Percentiles rank a stretch among this genome's conserved stretches.
Conservation (phyloP, 2,113 vertebrate genomes). For the Bufo gargarizans region DNA sequence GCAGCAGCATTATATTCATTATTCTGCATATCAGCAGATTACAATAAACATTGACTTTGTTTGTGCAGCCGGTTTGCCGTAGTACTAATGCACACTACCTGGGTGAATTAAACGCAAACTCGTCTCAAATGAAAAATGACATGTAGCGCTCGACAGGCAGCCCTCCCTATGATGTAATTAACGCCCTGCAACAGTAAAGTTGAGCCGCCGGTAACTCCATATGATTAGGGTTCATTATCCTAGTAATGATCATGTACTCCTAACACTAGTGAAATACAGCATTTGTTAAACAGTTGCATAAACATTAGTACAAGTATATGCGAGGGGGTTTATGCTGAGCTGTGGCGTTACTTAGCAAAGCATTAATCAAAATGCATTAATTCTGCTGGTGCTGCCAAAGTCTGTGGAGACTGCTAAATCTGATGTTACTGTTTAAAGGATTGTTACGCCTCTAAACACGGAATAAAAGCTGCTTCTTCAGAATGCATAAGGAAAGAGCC, state of each 20-base stretch:
- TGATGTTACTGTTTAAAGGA: slow-evolving; percentile 47
- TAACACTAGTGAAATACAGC: slow-evolving; percentile 22
- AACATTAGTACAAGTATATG: slow-evolving; percentile 40
- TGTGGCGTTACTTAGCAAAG: slow-evolving; percentile 30
- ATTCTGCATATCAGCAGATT: slow-evolving; percentile 26
- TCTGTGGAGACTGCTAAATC: slow-evolving; percentile 39
- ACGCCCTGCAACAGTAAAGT: slow-evolving; percentile 1
- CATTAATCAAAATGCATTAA: slow-evolving; percentile 51
- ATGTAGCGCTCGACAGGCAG: not conserved
- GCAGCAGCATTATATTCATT: slow-evolving; percentile 62
- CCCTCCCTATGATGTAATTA: slow-evolving; percentile 16
- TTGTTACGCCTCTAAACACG: slow-evolving; percentile 21
- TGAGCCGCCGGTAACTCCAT: not conserved
- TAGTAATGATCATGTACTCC: slow-evolving; percentile 28
- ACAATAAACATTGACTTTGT: slow-evolving; percentile 30
- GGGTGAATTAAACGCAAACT: slow-evolving; percentile 11
- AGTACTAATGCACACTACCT: slow-evolving; percentile 11
- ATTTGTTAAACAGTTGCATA: slow-evolving; percentile 46
- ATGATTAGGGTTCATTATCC: slow-evolving; percentile 49
- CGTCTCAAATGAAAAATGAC: slow-evolving; percentile 17
- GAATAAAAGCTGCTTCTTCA: slow-evolving; percentile 2
- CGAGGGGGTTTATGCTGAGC: slow-evolving; percentile 31
- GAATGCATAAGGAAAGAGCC: not conserved
- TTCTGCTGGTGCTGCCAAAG: slow-evolving; percentile 23
- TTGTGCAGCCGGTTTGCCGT: not conserved